phyloP scores from a whole-genome alignment of 2,113 vertebrate genomes.

The Spermophilus dauricus region DNA sequence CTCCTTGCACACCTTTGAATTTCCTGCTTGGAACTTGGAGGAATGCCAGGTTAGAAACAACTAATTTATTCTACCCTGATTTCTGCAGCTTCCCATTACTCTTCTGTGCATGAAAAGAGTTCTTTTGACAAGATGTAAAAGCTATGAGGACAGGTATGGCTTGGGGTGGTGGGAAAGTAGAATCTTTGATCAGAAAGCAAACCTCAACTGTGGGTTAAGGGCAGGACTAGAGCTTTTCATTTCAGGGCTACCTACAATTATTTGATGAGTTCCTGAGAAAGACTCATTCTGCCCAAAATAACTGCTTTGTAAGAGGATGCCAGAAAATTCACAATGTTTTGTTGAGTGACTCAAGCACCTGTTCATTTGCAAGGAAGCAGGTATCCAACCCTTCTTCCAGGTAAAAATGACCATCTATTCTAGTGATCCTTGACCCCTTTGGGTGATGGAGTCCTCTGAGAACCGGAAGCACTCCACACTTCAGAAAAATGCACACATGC shows the following conservation, averaged over 20 bases:
- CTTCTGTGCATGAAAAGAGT: not conserved
- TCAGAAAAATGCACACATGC: not conserved
- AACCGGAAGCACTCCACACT: not conserved
- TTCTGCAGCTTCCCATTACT: not conserved
- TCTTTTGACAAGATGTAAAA: not conserved
- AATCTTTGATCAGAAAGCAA: not conserved
- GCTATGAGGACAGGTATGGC: not conserved
- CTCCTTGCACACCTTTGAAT: not conserved
- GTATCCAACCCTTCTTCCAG: not conserved
- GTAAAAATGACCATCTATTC: not conserved
- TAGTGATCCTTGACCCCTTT: not conserved
- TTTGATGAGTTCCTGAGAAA: constrained; percentile 36
- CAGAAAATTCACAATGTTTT: constrained; percentile 27
- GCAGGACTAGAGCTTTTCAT: not conserved
- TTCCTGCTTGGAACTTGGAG: not conserved
- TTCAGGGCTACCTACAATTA: not conserved
- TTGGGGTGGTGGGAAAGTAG: not conserved
- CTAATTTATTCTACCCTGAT: not conserved
- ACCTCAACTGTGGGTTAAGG: not conserved
- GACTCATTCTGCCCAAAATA: constrained; percentile 16
- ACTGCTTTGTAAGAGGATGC: constrained; percentile 15
- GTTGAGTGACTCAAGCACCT: constrained; percentile 25
- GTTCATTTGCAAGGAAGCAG: not conserved
- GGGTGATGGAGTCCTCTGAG: not conserved
- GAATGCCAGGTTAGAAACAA: not conserved